Conservation (phyloP, 92 coral and sea anemone genomes). For the Metridium senile region DNA sequence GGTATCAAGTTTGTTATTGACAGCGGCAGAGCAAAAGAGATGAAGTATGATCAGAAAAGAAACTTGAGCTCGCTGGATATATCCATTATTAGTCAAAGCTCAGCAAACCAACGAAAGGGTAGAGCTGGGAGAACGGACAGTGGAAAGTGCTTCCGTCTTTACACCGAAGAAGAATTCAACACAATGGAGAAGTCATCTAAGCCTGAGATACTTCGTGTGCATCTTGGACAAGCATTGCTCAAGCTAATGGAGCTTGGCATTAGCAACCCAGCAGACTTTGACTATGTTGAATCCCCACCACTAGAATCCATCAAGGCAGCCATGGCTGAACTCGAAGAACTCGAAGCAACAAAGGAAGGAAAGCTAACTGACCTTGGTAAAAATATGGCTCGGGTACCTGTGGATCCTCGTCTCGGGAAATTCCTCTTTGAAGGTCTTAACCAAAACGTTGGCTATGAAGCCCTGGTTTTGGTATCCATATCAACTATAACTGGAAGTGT, state of each 20-base stretch:
- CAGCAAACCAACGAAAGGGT: conserved; percentile 93
- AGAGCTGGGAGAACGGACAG: conserved; percentile 93
- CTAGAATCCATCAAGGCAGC: conserved; percentile 67
- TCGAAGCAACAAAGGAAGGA: conserved; percentile 78
- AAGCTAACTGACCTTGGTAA: conserved; percentile 70
- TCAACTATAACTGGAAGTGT: conserved; percentile 82
- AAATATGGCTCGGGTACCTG: conserved; percentile 79
- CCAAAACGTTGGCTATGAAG: conserved; percentile 75
- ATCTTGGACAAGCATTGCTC: conserved; percentile 89
- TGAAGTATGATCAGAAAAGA: conserved; percentile 85
- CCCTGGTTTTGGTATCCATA: conserved; percentile 68
- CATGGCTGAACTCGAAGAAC: conserved; percentile 48
- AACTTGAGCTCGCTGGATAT: conserved; percentile 84
- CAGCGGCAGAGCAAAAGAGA: conserved; percentile 93
- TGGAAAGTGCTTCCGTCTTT: conserved; percentile 93
- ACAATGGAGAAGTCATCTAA: conserved; percentile 69
- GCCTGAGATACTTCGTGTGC: conserved; percentile 90
- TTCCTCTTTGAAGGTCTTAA: conserved; percentile 78
- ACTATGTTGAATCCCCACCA: conserved; percentile 92
- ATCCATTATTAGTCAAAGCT: conserved; percentile 80
- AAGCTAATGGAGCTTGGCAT: conserved; percentile 89
- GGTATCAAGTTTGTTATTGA: conserved; percentile 94
- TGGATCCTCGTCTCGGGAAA: conserved; percentile 89
- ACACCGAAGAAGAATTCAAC: conserved; percentile 69
- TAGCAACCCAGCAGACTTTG: conserved; percentile 67